A percentile compares a stretch with the other conserved stretches of the same genome.
Conservation (phyloP, 2,888 invertebrate species). For the Dynastes maya region DNA sequence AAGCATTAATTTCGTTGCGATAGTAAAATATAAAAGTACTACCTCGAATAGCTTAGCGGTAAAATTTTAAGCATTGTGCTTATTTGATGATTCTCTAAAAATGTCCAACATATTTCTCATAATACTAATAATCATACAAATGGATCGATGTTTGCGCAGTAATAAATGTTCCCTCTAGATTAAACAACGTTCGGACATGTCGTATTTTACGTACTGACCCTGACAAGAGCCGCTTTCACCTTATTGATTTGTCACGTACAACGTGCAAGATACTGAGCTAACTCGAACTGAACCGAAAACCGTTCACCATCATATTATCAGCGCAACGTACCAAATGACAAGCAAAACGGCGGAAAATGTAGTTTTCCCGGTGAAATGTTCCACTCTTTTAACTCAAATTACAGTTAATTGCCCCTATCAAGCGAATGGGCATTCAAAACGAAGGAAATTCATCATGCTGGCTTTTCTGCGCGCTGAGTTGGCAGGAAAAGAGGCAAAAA, state of each 20-base stretch:
- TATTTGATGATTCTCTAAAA: too few relatives aligned
- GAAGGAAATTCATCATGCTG: slow-evolving; percentile 6
- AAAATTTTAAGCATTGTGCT: too few relatives aligned
- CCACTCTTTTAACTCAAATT: slow-evolving; percentile 4
- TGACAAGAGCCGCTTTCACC: not conserved
- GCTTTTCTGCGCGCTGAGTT: not conserved
- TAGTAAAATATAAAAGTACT: too few relatives aligned
- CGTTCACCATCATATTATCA: not conserved
- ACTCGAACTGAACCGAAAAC: slow-evolving; percentile 22
- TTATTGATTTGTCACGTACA: slow-evolving; percentile 15
- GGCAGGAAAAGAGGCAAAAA: not conserved
- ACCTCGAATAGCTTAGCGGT: too few relatives aligned
- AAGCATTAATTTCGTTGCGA: too few relatives aligned
- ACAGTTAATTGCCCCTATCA: slow-evolving; percentile 17
- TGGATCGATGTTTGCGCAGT: too few relatives aligned
- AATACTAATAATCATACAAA: too few relatives aligned
- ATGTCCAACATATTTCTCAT: too few relatives aligned
- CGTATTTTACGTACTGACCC: slow-evolving; percentile 6
- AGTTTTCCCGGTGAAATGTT: not conserved
- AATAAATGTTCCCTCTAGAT: too few relatives aligned
- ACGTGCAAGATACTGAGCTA: slow-evolving; percentile 9
- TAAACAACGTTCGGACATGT: too few relatives aligned
- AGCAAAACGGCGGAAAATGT: not conserved
- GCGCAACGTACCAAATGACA: not conserved
- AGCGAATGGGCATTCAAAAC: not conserved